These are phyloP conservation scores for Spatulosminthurus flaviceps DNA, from an alignment of 2,888 invertebrate species.

Conservation along the genomic window DNA sequence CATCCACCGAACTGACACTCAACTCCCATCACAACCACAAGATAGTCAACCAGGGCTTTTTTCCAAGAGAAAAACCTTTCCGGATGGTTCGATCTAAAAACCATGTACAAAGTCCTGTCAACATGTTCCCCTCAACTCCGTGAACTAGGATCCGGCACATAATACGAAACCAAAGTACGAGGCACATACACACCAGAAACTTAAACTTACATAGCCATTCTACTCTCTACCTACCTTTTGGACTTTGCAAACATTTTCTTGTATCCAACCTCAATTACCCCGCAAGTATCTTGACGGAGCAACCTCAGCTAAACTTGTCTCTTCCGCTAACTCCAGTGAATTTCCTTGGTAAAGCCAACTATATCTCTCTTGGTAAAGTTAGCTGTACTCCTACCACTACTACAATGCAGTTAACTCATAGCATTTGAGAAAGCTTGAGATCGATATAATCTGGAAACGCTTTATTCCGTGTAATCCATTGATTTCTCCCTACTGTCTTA, in stretches of 20 bases:
- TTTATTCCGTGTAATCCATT: constrained; percentile 2
- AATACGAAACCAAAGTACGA: background rate
- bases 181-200: constrained; percentile 3
- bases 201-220: background rate
- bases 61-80: constrained; percentile 36
- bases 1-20: constrained; percentile 23
- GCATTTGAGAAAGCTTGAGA: background rate
- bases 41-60: constrained; percentile 12
- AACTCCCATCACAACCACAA: background rate
- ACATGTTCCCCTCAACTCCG: constrained; percentile 33
- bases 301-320: constrained; percentile 15
- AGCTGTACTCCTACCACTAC: background rate
- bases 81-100: constrained; percentile 30
- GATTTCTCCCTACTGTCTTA: constrained; percentile 12
- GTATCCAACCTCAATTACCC: constrained; percentile 41
- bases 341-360: background rate
- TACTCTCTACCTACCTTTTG: constrained; percentile 6
- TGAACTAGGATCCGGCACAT: constrained; percentile 7
- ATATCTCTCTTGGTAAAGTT: background rate
- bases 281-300: constrained; percentile 31
- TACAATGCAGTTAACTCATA: background rate
- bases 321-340: background rate
- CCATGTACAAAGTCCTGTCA: constrained; percentile 44
- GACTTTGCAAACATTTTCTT: constrained; percentile 32
- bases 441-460: constrained; percentile 14